These are phyloP conservation scores for Paralinhomoeus sp. DNA, from an alignment of 2,888 invertebrate genomes.

Conservation along the genomic window DNA sequence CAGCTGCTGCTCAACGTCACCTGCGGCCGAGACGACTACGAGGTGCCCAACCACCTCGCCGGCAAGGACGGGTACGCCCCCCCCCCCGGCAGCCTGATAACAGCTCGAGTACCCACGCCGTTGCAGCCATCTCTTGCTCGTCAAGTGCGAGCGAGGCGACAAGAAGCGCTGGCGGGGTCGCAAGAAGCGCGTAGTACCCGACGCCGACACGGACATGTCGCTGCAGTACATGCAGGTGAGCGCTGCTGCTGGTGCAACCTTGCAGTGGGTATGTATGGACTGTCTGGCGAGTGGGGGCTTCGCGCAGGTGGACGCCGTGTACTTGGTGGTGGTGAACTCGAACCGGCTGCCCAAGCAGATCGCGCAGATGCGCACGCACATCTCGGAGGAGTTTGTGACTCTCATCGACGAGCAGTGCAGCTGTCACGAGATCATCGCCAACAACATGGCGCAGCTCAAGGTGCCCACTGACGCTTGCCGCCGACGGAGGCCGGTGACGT, in stretches of 20 bases:
- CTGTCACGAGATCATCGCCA: slow-evolving; percentile 37
- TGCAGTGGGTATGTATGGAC: no score
- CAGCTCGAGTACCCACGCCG: slow-evolving; percentile 7
- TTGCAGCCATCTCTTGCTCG: slow-evolving; percentile 26
- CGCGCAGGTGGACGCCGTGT: slow-evolving; percentile 29
- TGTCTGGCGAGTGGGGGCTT: no score
- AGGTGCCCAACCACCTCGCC: slow-evolving; percentile 2
- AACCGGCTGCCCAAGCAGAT: slow-evolving; percentile 24
- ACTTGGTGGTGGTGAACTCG: slow-evolving; percentile 30
- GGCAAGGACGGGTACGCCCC: neutral
- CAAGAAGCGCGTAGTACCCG: slow-evolving; percentile 27
- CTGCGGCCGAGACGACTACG: slow-evolving; percentile 26
- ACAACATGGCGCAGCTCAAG: slow-evolving; percentile 40
- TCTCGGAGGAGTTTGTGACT: slow-evolving; percentile 18
- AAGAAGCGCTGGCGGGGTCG: slow-evolving; percentile 20
- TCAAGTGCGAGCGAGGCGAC: slow-evolving; percentile 11
- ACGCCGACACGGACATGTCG: slow-evolving; percentile 31
- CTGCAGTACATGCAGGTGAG: slow-evolving; percentile 29
- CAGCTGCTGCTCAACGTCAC: slow-evolving; percentile 30
- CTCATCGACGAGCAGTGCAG: slow-evolving; percentile 30
- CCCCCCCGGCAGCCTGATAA: slow-evolving; percentile 3
- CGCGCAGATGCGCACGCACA: slow-evolving; percentile 22
- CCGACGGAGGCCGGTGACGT: neutral
- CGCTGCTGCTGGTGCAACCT: no score
- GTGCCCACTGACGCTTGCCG: slow-evolving; percentile 8